Evolutionary conservation across 1,140 invertebrate genomes (phyloP), one percentile per base, ranked within the genome.

Genomic region (Drosophila jambulina): DNA sequence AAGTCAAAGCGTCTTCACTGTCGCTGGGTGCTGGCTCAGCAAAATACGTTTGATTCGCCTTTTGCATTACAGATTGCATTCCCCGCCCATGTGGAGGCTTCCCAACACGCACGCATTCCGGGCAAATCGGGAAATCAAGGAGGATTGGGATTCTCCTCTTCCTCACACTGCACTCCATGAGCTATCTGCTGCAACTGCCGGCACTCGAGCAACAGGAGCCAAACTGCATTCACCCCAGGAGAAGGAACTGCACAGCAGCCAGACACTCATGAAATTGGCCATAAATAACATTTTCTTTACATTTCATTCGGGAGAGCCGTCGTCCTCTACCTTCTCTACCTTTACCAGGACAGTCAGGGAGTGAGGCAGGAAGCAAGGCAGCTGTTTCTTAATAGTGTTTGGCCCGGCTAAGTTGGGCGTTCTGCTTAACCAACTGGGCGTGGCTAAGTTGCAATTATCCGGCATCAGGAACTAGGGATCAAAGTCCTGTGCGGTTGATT

Each of bases 241-340:
- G 46, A 49, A 49, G 65, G 48, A 64, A 36, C 70, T 21, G 53
- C 27, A 61, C 72, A 68, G 69, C 83, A 75, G 32, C 60, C 84
- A 85, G 78, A 90, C 78, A 88, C 85, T 85, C 85, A 90, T 88
- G 86, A 90, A 90, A 90, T 90, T 90, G 86, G 86, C 86, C 85
- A 90, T 90, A 90, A 90, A 90, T 90, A 90, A 90, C 86, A 91
- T 91, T 90, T 90, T 90, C 85, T 90, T 90, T 90, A 90, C 86
- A 90, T 90, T 90, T 90, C 86, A 90, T 90, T 88, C 90, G 81
- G 82, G 68, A 76, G 80, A 67, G 48, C 17, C 38, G 38, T 6
- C 19, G 15, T 23, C 34, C 51, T 59, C 59, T 61, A 51, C 59
- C 48, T 57, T 13, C 54, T 53, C 32, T 36, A 54, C 51, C 53